Conservation (phyloP, 2,888 invertebrate genomes). For the Gryllus longicercus region DNA sequence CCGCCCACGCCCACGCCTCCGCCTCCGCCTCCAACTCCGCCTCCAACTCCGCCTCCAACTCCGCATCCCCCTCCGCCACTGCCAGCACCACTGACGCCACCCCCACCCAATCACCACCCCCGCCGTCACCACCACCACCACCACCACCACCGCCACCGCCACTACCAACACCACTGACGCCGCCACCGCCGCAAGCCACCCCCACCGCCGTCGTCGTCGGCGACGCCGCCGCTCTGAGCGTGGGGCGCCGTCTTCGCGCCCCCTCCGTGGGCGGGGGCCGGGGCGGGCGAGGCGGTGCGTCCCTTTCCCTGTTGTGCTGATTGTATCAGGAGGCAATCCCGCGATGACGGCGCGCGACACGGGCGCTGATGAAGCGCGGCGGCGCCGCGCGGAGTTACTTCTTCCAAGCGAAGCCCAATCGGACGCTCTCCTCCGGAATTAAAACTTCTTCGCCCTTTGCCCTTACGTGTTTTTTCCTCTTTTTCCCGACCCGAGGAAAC, state of each 20-base stretch:
- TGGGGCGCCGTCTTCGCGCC: no score
- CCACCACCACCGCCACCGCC: background rate
- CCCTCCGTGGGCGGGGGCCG: no score
- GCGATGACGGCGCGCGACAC: background rate
- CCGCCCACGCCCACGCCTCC: no score
- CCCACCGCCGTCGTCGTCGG: background rate
- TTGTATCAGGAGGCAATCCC: constrained; percentile 1
- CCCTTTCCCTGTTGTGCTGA: constrained; percentile 4
- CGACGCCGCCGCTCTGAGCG: no score
- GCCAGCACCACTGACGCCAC: rapidly evolving
- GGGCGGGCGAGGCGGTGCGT: background rate
- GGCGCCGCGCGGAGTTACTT: background rate
- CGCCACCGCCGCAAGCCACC: background rate
- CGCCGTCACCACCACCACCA: no score
- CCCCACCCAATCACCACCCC: no score
- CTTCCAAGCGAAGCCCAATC: background rate
- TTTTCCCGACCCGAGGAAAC: no score
- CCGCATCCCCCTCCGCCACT: no score
- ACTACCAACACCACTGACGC: background rate
- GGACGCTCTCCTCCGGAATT: background rate
- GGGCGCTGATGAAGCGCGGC: background rate
- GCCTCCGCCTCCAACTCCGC: no score
- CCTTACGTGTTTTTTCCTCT: no score
- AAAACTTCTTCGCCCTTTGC: background rate
- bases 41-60: no score